Evolutionary conservation across 2,113 vertebrate genomes (phyloP), one percentile per base, ranked within the genome.

Genomic region (Microtus pennsylvanicus): DNA sequence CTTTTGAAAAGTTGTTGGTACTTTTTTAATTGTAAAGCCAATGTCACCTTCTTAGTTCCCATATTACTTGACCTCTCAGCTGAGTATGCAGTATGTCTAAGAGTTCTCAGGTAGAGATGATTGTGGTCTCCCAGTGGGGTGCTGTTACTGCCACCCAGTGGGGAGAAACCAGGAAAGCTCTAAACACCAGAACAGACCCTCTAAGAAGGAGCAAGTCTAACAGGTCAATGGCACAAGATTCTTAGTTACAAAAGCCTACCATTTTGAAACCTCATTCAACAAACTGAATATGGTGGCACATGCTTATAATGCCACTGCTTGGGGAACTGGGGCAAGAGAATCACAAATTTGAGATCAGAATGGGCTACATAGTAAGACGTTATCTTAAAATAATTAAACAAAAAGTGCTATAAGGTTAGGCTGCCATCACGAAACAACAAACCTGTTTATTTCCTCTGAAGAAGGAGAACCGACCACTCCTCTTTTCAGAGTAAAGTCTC

Each of bases 401-500:
- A 45, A 80, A 86, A 47, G 28, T 47, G 42, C 19, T 47, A 47
- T 2, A 19, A 24, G 52, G 50, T 28, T 50, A 91, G 58, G 50
- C 69, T 75, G 28, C 47, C 58, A 93, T 22, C 82, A 26, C 1
- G 38, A 80, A n/a, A 87, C 47, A 82, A 90, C 45, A 72, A 90
- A 35, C 35, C 58, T 47, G 21, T 58, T 50, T 67, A 77, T 90
- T 80, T 77, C 75, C 61, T 74, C 26, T 67, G 52, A 50, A 92
- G 69, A 87, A 90, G 70, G 35, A 92, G 47, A 90, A 70, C 50
- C 47, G n/a, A 50, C 30, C 4, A 38, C 42, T 77, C 7, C 17
- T 88, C 70, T 70, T 82, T 38, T 55, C 52, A 94, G 21, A 61
- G 45, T 35, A 83, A 97, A 87, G 7, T 90, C 72, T 94, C 30